Evolutionary conservation across 2,888 invertebrate species (phyloP).

Genomic region (Drosophila melanosoma): DNA sequence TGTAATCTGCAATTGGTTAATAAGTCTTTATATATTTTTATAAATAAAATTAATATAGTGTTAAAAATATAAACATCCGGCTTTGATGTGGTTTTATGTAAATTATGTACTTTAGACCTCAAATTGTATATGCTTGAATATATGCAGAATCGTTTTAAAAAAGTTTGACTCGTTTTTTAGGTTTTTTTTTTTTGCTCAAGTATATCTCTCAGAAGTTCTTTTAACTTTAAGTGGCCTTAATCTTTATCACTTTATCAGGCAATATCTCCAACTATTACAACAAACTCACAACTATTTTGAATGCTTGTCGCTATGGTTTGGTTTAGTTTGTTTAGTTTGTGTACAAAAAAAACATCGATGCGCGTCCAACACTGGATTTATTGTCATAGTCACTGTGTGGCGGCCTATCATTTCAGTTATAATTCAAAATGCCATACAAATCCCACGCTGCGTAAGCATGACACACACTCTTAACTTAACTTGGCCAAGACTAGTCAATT

Average conservation of each 20-base stretch:
- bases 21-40: background rate
- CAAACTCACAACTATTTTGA: conserved; percentile 1
- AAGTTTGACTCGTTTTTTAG: background rate
- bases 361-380: conserved; percentile 1
- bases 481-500: conserved; percentile 61
- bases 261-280: background rate
- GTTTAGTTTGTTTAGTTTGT: background rate
- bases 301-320: conserved; percentile 10
- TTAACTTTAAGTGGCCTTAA: conserved; percentile 1
- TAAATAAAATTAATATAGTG: background rate
- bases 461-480: conserved; percentile 39
- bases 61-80: background rate
- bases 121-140: background rate
- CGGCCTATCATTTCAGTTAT: conserved; percentile 17
- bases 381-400: background rate
- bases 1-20: background rate
- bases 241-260: conserved; percentile 1
- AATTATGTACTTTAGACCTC: background rate
- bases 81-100: background rate
- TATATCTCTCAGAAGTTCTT: background rate
- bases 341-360: background rate
- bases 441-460: conserved; percentile 17
- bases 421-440: conserved; percentile 33
- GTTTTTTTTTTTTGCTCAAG: background rate
- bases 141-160: background rate